A percentile compares a stretch with the other conserved stretches of the same genome.
Evolutionary conservation across 2,888 invertebrate species (phyloP).

Genomic region (Xanthorhoe designata): DNA sequence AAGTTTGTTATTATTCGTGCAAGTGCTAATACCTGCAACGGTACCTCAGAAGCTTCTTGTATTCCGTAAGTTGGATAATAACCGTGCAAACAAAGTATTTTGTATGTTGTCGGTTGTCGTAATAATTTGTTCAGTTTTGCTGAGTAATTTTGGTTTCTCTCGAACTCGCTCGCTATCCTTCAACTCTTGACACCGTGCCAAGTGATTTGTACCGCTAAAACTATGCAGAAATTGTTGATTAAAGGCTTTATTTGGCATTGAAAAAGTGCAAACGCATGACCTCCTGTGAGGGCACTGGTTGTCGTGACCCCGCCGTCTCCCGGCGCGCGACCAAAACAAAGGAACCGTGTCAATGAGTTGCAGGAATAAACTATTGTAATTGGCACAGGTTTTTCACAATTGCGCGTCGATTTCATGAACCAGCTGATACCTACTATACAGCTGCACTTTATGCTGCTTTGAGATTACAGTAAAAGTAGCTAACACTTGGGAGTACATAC

Average conservation of each 20-base stretch:
- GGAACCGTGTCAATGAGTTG: slow-evolving; percentile 27
- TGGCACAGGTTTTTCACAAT: background rate
- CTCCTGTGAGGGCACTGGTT: background rate
- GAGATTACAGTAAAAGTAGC: no score
- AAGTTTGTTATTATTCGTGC: slow-evolving; percentile 2
- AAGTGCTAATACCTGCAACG: background rate
- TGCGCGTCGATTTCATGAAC: background rate
- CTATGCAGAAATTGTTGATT: slow-evolving; percentile 9
- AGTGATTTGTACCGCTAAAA: slow-evolving; percentile 34
- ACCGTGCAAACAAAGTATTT: no score
- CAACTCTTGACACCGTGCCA: slow-evolving; percentile 50
- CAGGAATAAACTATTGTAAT: slow-evolving; percentile 7
- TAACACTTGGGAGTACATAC: no score
- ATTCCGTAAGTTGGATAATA: slow-evolving; percentile 4
- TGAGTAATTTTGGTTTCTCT: slow-evolving; percentile 58
- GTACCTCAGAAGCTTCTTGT: slow-evolving; percentile 9
- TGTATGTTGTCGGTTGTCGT: slow-evolving; percentile 12
- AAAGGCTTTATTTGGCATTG: background rate
- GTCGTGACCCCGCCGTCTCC: background rate
- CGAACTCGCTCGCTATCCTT: slow-evolving; percentile 38
- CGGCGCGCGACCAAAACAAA: slow-evolving; percentile 18
- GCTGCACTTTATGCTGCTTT: background rate
- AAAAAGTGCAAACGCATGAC: background rate
- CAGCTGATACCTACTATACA: slow-evolving; percentile 5
- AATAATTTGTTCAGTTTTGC: slow-evolving; percentile 59